These are phyloP conservation scores for Stenolophus ochropezus DNA, from an alignment of 2,888 invertebrate species.

Conservation along the genomic window DNA sequence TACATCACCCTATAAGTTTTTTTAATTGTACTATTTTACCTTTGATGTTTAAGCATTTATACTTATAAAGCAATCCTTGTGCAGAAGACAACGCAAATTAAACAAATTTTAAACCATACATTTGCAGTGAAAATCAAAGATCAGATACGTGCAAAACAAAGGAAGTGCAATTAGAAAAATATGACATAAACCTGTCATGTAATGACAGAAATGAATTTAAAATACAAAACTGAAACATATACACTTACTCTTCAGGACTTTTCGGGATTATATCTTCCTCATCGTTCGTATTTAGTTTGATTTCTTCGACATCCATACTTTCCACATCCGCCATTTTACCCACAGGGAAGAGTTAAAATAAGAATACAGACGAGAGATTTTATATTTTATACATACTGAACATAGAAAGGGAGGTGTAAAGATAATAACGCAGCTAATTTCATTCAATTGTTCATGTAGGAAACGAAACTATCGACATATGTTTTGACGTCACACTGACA, in stretches of 20 bases:
- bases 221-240: neutral
- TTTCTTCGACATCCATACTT: conserved; percentile 60
- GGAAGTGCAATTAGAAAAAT: conserved; percentile 15
- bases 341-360: conserved; percentile 51
- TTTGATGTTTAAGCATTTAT: conserved; percentile 23
- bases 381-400: conserved; percentile 29
- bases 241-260: conserved; percentile 71
- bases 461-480: neutral
- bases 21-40: neutral
- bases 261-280: conserved; percentile 70
- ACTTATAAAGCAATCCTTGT: neutral
- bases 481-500: neutral
- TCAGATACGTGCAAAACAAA: conserved; percentile 41
- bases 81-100: neutral
- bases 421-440: neutral
- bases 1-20: conserved; percentile 13
- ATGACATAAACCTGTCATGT: conserved; percentile 23
- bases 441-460: neutral
- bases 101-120: conserved; percentile 11
- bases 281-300: conserved; percentile 64
- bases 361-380: conserved; percentile 41
- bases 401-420: neutral
- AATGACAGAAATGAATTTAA: conserved; percentile 37
- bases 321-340: conserved; percentile 70
- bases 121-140: conserved; percentile 5